Evolutionary conservation across 2,888 invertebrate species (phyloP).

Genomic region (Adineta ricciae): DNA sequence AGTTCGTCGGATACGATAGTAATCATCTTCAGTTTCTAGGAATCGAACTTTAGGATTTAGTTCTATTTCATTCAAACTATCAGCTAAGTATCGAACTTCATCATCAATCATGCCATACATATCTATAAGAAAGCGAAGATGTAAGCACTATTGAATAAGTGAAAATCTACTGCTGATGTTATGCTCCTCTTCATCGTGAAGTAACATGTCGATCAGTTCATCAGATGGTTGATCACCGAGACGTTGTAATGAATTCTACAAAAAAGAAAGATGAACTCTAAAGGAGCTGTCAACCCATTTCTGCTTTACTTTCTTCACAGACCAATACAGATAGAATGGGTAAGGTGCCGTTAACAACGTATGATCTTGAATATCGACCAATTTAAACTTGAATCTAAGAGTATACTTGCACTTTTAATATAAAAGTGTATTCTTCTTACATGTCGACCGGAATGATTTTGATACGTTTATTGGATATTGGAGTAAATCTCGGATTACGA

Average conservation of each 20-base stretch:
- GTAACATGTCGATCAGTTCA: not conserved
- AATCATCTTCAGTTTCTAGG: not conserved
- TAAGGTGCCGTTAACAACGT: not conserved
- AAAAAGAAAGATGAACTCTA: not conserved
- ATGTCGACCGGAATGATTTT: not conserved
- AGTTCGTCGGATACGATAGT: not conserved
- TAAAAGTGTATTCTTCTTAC: not conserved
- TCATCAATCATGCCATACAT: not conserved
- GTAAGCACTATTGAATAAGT: too few species aligned
- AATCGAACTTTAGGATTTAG: not conserved
- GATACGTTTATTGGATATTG: not conserved
- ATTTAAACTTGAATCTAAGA: not conserved
- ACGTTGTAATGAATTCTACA: not conserved
- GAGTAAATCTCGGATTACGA: not conserved
- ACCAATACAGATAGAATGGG: constrained; percentile 18
- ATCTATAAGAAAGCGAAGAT: not conserved
- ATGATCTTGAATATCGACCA: not conserved
- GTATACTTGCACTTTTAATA: not conserved
- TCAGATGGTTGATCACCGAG: not conserved
- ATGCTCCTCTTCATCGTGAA: not conserved
- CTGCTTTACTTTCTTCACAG: not conserved
- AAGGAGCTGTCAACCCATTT: not conserved
- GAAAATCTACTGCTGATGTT: not conserved
- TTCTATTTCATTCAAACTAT: not conserved
- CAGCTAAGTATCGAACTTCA: not conserved